Percentiles rank a stretch among this genome's conserved stretches.
phyloP scores from a whole-genome alignment of 1,140 invertebrate species.

The Holcopasites calliopsidis region DNA sequence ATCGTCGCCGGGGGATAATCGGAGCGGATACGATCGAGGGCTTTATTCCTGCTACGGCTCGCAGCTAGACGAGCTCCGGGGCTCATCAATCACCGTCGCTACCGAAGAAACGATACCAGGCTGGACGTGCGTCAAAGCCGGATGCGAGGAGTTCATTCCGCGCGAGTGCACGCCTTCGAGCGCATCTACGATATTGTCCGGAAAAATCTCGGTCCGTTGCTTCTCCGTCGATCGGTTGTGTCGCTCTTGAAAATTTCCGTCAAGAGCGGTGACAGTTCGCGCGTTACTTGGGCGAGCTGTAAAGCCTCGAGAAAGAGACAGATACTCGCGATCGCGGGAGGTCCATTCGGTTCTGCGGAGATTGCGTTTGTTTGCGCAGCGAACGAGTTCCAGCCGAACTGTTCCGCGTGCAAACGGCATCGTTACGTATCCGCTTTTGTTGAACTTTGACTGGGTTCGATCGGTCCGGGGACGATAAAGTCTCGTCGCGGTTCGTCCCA shows the following conservation, averaged over 20 bases:
- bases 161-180: conserved; percentile 23
- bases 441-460: conserved; percentile 9
- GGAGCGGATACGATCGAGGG: conserved; percentile 48
- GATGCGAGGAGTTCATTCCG: conserved; percentile 50
- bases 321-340: background rate
- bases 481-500: conserved; percentile 15
- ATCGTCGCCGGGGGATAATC: conserved; percentile 58
- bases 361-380: conserved; percentile 6
- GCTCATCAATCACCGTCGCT: conserved; percentile 58
- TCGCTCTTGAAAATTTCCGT: background rate
- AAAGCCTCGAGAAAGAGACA: background rate
- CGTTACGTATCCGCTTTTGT: conserved; percentile 31
- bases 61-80: conserved; percentile 15
- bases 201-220: conserved; percentile 1
- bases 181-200: background rate
- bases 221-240: background rate
- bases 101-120: conserved; percentile 51
- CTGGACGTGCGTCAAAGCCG: conserved; percentile 18
- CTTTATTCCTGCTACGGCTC: conserved; percentile 36
- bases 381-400: background rate
- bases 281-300: background rate
- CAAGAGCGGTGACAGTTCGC: background rate
- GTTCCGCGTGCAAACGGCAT: conserved; percentile 8
- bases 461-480: conserved; percentile 27
- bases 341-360: conserved; percentile 1